Evolutionary conservation across 2,888 invertebrate species (phyloP).

Genomic region (Spodoptera littoralis): DNA sequence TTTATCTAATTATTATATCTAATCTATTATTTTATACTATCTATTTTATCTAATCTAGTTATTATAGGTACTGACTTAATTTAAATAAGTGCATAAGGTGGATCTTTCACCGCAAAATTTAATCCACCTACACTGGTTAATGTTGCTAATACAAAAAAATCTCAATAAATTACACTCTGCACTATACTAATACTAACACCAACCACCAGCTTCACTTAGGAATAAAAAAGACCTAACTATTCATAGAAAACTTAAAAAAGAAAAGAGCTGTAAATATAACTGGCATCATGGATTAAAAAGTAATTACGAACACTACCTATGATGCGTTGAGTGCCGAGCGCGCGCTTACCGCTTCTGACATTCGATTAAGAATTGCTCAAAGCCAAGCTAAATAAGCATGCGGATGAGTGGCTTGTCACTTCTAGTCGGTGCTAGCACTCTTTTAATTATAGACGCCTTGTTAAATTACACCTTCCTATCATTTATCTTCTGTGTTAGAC

Average conservation of each 20-base stretch:
- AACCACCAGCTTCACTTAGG: not conserved
- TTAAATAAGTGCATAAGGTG: too few relatives aligned
- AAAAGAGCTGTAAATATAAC: not conserved
- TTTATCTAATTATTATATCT: too few relatives aligned
- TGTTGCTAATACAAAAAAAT: too few relatives aligned
- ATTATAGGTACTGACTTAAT: too few relatives aligned
- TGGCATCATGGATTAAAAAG: conserved; percentile 17
- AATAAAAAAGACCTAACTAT: not conserved
- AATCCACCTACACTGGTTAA: too few relatives aligned
- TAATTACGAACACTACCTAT: conserved; percentile 31
- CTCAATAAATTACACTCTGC: too few relatives aligned
- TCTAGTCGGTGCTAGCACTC: conserved; percentile 5
- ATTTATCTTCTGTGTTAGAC: conserved; percentile 1
- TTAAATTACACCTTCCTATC: too few relatives aligned
- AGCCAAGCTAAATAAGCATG: conserved; percentile 35
- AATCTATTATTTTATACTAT: too few relatives aligned
- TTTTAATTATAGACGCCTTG: conserved; percentile 5
- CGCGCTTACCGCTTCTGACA: conserved; percentile 32
- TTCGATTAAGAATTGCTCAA: conserved; percentile 42
- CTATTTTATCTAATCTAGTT: too few relatives aligned
- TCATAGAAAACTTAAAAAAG: not conserved
- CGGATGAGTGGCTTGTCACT: conserved; percentile 10
- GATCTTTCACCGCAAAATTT: too few relatives aligned
- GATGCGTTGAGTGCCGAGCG: conserved; percentile 23
- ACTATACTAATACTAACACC: not conserved